A percentile compares a stretch with the other conserved stretches of the same genome.
Evolutionary conservation across 2,888 invertebrate species (phyloP).

Genomic region (Plemyria rubiginata): DNA sequence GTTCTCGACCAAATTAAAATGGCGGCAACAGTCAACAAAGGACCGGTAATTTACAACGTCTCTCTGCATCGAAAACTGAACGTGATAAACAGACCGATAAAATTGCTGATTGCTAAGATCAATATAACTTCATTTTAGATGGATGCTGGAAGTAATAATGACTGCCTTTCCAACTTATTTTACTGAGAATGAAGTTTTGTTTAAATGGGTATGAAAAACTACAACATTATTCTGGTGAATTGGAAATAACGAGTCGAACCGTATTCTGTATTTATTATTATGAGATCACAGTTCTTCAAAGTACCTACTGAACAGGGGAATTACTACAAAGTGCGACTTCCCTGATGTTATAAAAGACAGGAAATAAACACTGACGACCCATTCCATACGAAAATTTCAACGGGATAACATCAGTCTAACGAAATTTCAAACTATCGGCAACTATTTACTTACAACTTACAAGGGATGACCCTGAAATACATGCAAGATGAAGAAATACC

Average conservation of each 20-base stretch:
- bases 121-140: slow-evolving; percentile 33
- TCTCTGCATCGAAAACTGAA: slow-evolving; percentile 47
- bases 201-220: no score
- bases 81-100: slow-evolving; percentile 49
- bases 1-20: slow-evolving; percentile 63
- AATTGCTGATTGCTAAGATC: slow-evolving; percentile 44
- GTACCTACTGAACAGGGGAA: slow-evolving; percentile 14
- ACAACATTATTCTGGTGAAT: neutral
- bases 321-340: slow-evolving; percentile 16
- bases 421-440: neutral
- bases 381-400: slow-evolving; percentile 5
- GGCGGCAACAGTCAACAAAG: slow-evolving; percentile 61
- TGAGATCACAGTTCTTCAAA: slow-evolving; percentile 5
- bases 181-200: no score
- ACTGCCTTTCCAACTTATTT: neutral
- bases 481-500: slow-evolving; percentile 53
- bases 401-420: neutral
- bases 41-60: slow-evolving; percentile 52
- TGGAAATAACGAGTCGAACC: slow-evolving; percentile 5
- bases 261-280: neutral
- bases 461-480: neutral
- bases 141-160: slow-evolving; percentile 37
- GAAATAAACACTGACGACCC: neutral
- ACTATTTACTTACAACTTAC: neutral
- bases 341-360: slow-evolving; percentile 17